A percentile compares a stretch with the other conserved stretches of the same genome.
These are phyloP conservation scores for Moxostoma hubbsi DNA, from an alignment of 2,797 vertebrate genomes.

Conservation along the genomic window DNA sequence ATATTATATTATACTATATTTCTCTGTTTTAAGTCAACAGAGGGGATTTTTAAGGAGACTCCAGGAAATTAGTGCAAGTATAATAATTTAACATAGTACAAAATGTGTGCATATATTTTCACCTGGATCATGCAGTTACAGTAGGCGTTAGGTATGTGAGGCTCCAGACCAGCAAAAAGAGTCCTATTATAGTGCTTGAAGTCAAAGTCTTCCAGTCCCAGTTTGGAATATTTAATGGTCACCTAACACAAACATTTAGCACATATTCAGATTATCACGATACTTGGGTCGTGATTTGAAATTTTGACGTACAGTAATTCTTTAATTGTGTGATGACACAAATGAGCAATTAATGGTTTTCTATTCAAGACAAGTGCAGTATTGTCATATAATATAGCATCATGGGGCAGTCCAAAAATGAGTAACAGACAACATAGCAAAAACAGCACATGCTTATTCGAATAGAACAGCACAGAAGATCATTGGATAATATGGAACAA, in stretches of 20 bases:
- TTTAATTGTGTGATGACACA: too few species aligned
- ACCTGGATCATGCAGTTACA: conserved; percentile 99
- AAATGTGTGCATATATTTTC: conserved; percentile 15
- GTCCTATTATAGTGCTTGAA: conserved; percentile 99
- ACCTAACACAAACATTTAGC: conserved; percentile 76
- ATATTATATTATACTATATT: too few species aligned
- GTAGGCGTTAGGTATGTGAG: conserved; percentile 98
- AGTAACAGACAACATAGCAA: background rate
- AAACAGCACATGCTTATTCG: background rate
- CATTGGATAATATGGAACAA: background rate
- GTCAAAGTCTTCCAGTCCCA: conserved; percentile 97
- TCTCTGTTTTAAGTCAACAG: too few species aligned
- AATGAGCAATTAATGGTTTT: too few species aligned
- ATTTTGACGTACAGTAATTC: too few species aligned
- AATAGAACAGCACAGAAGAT: background rate
- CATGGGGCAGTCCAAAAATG: background rate
- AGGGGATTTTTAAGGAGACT: too few species aligned
- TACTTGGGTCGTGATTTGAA: too few species aligned
- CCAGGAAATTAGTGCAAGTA: too few species aligned
- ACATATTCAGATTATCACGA: background rate
- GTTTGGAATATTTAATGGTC: conserved; percentile 98
- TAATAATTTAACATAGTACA: background rate
- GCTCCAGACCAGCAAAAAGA: conserved; percentile 94
- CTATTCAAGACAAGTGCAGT: too few species aligned
- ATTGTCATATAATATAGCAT: background rate